phyloP scores from a whole-genome alignment of 2,888 invertebrate genomes.

The Pinctada fucata region DNA sequence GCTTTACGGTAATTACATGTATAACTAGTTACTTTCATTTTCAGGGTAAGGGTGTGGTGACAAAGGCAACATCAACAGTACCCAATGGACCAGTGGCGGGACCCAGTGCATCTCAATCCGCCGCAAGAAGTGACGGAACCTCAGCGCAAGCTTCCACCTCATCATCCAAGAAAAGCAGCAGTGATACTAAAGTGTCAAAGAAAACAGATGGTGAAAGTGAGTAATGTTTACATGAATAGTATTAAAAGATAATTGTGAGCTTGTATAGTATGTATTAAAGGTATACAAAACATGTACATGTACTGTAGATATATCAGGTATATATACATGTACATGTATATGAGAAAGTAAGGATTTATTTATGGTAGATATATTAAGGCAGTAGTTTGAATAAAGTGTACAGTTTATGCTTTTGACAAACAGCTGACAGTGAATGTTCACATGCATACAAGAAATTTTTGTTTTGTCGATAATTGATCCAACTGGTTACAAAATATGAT shows the following conservation, averaged over 20 bases:
- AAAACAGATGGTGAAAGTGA: slow-evolving; percentile 18
- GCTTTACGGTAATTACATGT: too few species aligned
- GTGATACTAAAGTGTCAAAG: slow-evolving; percentile 13
- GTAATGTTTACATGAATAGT: slow-evolving; percentile 13
- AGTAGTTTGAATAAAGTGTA: too few species aligned
- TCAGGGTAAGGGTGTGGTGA: not conserved
- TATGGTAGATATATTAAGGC: too few species aligned
- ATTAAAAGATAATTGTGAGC: slow-evolving; percentile 10
- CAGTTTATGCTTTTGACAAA: too few species aligned
- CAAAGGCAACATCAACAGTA: not conserved
- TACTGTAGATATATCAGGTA: too few species aligned
- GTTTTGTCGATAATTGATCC: too few species aligned
- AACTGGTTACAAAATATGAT: too few species aligned
- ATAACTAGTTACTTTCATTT: not conserved
- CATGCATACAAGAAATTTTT: too few species aligned
- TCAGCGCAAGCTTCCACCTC: not conserved
- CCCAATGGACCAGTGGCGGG: not conserved
- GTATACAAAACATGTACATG: too few species aligned
- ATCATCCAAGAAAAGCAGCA: slow-evolving; percentile 23
- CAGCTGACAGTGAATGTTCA: too few species aligned
- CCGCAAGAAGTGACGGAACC: slow-evolving; percentile 17
- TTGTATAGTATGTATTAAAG: not conserved
- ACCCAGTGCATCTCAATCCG: slow-evolving; percentile 10
- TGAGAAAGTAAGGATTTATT: too few species aligned
- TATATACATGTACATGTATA: too few species aligned